Conservation (phyloP, 2,888 invertebrate species). For the Diogma glabrata region DNA sequence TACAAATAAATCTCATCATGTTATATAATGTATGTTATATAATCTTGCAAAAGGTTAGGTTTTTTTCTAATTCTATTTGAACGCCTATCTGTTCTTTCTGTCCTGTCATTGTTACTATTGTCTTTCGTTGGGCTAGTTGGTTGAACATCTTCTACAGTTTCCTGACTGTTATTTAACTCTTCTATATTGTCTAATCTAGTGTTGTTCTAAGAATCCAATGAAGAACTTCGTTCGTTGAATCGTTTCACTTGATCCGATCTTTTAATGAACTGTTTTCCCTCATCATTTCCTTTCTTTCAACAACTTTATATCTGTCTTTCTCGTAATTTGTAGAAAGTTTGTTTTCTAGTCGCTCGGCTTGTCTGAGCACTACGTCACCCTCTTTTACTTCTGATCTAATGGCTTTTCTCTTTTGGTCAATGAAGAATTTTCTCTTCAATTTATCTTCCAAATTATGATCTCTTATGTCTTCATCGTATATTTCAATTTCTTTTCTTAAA, state of each 20-base stretch:
- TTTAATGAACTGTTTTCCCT: not conserved
- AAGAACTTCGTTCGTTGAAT: not conserved
- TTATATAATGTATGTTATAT: no score
- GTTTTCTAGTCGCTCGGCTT: not conserved
- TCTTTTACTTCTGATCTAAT: not conserved
- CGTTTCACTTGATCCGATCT: not conserved
- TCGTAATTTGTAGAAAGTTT: not conserved
- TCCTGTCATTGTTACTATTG: no score
- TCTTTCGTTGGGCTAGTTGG: not conserved
- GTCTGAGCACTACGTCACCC: not conserved
- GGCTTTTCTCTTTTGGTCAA: not conserved
- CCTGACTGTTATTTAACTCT: not conserved
- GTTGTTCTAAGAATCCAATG: not conserved
- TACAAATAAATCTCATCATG: no score
- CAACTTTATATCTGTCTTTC: not conserved
- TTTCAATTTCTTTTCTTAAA: not conserved
- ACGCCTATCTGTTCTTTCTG: no score
- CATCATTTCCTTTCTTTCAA: not conserved
- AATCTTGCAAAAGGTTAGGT: no score
- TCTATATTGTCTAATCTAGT: not conserved
- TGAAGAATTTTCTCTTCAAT: not conserved
- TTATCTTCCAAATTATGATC: not conserved
- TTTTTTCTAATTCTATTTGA: no score
- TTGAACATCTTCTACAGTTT: not conserved
- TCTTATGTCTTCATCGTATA: constrained; percentile 1